Conservation (phyloP, 1,140 invertebrate species). For the Zaprionus taronus region DNA sequence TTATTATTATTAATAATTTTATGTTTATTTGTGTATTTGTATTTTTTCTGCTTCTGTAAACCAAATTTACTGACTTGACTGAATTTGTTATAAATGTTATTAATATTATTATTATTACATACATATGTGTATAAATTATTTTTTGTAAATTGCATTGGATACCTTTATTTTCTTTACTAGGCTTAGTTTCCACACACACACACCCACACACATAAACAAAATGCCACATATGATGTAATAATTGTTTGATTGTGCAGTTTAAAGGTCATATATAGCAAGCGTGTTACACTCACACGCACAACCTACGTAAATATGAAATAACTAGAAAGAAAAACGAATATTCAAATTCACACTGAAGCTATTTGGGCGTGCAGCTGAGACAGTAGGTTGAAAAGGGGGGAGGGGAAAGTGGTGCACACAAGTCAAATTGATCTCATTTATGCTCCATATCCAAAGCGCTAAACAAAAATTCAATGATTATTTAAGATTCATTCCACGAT, state of each 20-base stretch:
- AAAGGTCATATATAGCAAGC: constrained; percentile 8
- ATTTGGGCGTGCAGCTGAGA: constrained; percentile 35
- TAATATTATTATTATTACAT: constrained; percentile 67
- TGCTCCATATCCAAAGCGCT: constrained; percentile 43
- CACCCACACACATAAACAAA: constrained; percentile 15
- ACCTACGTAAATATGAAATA: constrained; percentile 1
- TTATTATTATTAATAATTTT: constrained; percentile 28
- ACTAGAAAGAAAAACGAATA: not conserved
- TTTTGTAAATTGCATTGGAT: constrained; percentile 74
- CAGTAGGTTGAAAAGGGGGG: not conserved
- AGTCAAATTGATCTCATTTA: constrained; percentile 55
- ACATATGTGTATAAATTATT: constrained; percentile 74
- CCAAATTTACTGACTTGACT: constrained; percentile 81
- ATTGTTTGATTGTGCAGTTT: constrained; percentile 21
- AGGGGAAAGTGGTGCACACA: constrained; percentile 25
- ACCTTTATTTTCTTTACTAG: constrained; percentile 48
- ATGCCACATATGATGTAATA: constrained; percentile 13
- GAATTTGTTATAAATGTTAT: constrained; percentile 82
- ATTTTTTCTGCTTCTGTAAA: constrained; percentile 76
- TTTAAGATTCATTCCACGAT: constrained; percentile 45
- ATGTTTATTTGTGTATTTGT: constrained; percentile 53
- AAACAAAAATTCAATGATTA: constrained; percentile 42
- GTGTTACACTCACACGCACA: constrained; percentile 4
- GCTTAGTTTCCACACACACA: constrained; percentile 43
- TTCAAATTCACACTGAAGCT: constrained; percentile 34